A percentile compares a stretch with the other conserved stretches of the same genome.
phyloP scores from a whole-genome alignment of 92 coral and sea anemone species.

The Zoanthus gigantus region DNA sequence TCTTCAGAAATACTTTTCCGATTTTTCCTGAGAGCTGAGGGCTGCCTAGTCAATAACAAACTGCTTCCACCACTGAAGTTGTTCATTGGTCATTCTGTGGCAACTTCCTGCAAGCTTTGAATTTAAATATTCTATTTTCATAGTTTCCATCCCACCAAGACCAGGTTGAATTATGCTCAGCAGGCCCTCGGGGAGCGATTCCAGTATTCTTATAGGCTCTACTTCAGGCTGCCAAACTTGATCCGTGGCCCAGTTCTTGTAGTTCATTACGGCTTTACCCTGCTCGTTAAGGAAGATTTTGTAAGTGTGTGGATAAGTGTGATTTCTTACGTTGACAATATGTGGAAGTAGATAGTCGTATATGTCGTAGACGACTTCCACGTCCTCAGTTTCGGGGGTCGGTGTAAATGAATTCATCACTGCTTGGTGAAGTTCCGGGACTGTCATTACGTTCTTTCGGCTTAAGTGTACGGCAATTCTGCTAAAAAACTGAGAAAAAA shows the following conservation, averaged over 20 bases:
- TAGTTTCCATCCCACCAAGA: slow-evolving; percentile 25
- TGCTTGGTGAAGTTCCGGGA: slow-evolving; percentile 17
- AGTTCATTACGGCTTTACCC: slow-evolving; percentile 32
- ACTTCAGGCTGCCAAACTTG: slow-evolving; percentile 33
- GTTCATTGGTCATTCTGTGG: slow-evolving; percentile 10
- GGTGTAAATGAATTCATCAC: slow-evolving; percentile 31
- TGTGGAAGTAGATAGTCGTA: slow-evolving; percentile 46
- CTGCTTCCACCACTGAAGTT: slow-evolving; percentile 14
- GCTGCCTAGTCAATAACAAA: not conserved
- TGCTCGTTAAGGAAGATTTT: slow-evolving; percentile 36
- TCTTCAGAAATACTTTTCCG: not conserved
- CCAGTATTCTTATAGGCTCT: slow-evolving; percentile 3
- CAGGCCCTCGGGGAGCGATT: slow-evolving; percentile 14
- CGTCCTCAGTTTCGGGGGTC: slow-evolving; percentile 15
- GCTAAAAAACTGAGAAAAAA: slow-evolving; percentile 36
- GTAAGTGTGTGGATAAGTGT: slow-evolving; percentile 6
- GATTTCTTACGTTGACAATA: slow-evolving; percentile 43
- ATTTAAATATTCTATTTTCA: not conserved
- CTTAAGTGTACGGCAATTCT: slow-evolving; percentile 30
- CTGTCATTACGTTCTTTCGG: slow-evolving; percentile 20
- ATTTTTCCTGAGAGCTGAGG: not conserved
- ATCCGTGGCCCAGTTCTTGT: slow-evolving; percentile 65
- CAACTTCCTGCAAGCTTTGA: not conserved
- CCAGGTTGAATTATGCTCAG: slow-evolving; percentile 34
- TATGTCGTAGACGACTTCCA: slow-evolving; percentile 20